Evolutionary conservation across 2,113 vertebrate species (phyloP), one percentile per base, ranked within the genome.

Genomic region (Triplophysa rosa): DNA sequence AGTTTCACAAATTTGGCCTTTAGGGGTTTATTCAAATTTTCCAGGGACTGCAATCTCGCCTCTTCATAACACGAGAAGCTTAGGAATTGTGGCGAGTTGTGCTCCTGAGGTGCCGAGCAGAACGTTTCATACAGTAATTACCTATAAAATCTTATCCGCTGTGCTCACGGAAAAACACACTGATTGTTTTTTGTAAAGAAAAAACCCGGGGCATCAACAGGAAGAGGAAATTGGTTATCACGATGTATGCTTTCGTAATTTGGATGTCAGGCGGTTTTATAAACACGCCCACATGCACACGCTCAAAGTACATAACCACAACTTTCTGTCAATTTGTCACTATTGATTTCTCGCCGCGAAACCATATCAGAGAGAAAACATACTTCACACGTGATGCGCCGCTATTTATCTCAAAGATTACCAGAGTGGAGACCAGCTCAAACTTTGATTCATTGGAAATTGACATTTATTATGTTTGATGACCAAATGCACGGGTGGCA

Each of bases 61-160:
- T 77, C 8, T 33, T 64, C 33, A 65, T 37, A 66, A 66, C 61
- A 11, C 26, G 14, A 77, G 23, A 75, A 33, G 62, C 74, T 64
- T 37, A 21, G 58, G 58, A 74, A 74, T 61, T 65, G n/a, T 17
- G 45, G 24, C 13, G 58, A 8, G 17, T 65, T 52, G 19, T 2
- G 45, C 33, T 65, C 74, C 62, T 65, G 74, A 77, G 74, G 74
- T 77, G 74, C 74, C 74, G 65, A 37, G 45, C 45, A 65, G 45
- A 77, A 77, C 64, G 74, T 37, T 77, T 54, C 52, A 77, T 77
- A n/a, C n/a, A n/a, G n/a, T n/a, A 77, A 77, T 65, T 65, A 77
- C 45, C 47, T 65, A 65, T 77, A 42, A 76, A 76, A 65, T 76
- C 62, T 37, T 16, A 17, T 72, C 69, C 69, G 10, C 12, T n/a